These are phyloP conservation scores for Brachionus asplanchnoidis DNA, from an alignment of 1,140 invertebrate species.

Conservation along the genomic window DNA sequence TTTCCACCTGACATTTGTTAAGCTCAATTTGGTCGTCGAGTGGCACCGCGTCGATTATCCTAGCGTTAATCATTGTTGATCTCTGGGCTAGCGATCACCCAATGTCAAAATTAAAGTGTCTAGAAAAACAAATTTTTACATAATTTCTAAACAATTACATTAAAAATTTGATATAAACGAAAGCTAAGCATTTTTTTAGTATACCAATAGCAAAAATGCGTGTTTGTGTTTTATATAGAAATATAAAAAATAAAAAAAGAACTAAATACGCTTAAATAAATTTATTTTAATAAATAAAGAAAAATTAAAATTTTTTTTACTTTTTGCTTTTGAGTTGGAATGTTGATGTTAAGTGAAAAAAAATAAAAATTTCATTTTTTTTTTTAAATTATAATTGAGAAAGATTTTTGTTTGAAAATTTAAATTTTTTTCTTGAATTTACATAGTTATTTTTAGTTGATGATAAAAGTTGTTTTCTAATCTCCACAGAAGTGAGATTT, in stretches of 20 bases:
- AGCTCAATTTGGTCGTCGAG: background rate
- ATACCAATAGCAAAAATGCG: background rate
- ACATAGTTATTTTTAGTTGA: background rate
- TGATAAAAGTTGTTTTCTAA: background rate
- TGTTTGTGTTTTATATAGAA: background rate
- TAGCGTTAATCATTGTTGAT: constrained; percentile 15
- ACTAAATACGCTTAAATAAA: constrained; percentile 10
- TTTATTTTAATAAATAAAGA: background rate
- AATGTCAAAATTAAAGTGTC: background rate
- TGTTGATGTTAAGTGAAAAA: background rate
- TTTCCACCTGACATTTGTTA: background rate
- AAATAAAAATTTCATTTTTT: background rate
- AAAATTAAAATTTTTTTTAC: background rate
- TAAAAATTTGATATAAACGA: background rate
- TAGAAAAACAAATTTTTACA: background rate
- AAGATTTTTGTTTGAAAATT: background rate
- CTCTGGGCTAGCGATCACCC: background rate
- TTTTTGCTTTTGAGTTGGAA: background rate
- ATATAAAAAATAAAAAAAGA: background rate
- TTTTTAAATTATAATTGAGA: background rate
- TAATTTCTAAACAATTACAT: background rate
- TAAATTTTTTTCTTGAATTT: background rate
- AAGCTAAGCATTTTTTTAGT: background rate
- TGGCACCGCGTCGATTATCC: background rate
- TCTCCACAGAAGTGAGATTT: background rate